Conservation (phyloP, 2,797 vertebrate genomes). For the Enteromius afrohamiltoni region DNA sequence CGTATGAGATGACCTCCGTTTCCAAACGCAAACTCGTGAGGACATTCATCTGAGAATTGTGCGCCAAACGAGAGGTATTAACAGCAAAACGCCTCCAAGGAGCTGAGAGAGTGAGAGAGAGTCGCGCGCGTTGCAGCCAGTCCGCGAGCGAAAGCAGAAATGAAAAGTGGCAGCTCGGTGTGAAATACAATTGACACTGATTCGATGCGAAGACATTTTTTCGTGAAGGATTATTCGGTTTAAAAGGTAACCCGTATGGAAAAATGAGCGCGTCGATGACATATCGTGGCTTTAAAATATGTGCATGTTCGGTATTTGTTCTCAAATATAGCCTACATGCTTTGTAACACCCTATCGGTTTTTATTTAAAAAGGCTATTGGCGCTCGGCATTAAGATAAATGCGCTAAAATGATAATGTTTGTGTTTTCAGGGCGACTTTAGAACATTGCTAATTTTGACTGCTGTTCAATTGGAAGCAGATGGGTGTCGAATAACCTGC, state of each 20-base stretch:
- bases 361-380: not conserved
- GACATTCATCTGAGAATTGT: slow-evolving; percentile 38
- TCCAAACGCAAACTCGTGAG: slow-evolving; percentile 25
- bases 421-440: slow-evolving; percentile 52
- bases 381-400: not conserved
- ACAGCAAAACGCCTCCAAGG: slow-evolving; percentile 37
- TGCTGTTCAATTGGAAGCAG: slow-evolving; percentile 58
- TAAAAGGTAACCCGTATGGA: slow-evolving; percentile 29
- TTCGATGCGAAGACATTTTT: not conserved
- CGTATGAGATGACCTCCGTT: slow-evolving; percentile 13
- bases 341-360: not conserved
- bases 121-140: slow-evolving; percentile 3
- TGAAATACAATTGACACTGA: slow-evolving; percentile 9
- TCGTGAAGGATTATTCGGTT: slow-evolving; percentile 38
- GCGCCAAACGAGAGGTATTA: slow-evolving; percentile 31
- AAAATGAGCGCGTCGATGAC: not conserved
- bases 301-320: not conserved
- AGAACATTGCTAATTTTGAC: slow-evolving; percentile 53
- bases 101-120: slow-evolving; percentile 32
- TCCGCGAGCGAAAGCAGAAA: slow-evolving; percentile 24
- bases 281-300: not conserved
- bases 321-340: not conserved
- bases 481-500: slow-evolving; percentile 62
- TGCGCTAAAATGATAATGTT: slow-evolving; percentile 49
- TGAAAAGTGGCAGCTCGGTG: slow-evolving; percentile 28